Evolutionary conservation across 1,140 invertebrate genomes (phyloP), one percentile per base, ranked within the genome.

Genomic region (Lasioglossum albipes): DNA sequence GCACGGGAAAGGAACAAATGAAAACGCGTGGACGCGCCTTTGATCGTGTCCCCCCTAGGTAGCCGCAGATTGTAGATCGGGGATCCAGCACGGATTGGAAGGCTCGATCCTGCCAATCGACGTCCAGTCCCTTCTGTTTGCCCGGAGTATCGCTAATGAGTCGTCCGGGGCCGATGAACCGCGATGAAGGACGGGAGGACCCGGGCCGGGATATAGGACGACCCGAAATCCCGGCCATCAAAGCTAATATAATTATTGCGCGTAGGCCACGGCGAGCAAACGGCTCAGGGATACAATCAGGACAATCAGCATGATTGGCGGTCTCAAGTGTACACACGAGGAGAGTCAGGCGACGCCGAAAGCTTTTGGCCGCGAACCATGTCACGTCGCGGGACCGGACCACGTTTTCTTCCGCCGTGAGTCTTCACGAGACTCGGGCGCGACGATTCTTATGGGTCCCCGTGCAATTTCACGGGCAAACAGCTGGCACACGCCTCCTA

Each of bases 181-280:
- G 67, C 83, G 67, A 79, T 65, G 52, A 71, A 67, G 67, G 75
- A 41, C 52, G 61, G 18, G 52, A 61, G 79, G 59, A 52, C 5
- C 27, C 36, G 45, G n/a, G n/a, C 9, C 22, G 18, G 45, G 69
- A 87, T 70, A 72, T 52, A 66, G 69, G 68, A 79, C 71, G 85
- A 42, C 68, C 80, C 73, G 65, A 72, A 87, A 83, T 81, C 45
- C 65, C 54, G 62, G 45, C 79, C 77, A 83, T 87, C 85, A 88
- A 88, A 90, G 88, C 89, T 90, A 89, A 90, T 89, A 89, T 90
- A 89, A 90, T 90, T 90, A 90, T 88, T 88, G 81, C 81, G 65
- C 79, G 68, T 79, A 85, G 88, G 72, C 79, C 83, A 76, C 65
- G 82, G 27, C 84, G 83, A 88, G 87, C 87, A 88, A 90, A 90